Conservation (phyloP, 2,888 invertebrate species). For the Oligia strigilis region DNA sequence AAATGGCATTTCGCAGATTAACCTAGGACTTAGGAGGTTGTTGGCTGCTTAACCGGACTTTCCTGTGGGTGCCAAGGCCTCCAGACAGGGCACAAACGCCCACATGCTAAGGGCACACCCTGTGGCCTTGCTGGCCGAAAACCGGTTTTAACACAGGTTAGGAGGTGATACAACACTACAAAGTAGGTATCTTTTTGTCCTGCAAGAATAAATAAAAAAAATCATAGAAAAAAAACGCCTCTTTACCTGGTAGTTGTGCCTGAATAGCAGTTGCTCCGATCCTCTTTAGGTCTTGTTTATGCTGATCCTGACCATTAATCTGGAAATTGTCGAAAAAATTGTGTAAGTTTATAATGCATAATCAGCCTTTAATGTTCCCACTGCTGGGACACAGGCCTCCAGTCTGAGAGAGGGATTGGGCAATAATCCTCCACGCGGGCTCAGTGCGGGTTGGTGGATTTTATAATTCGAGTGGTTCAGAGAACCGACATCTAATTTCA, state of each 20-base stretch:
- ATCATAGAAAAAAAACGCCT: too few relatives aligned
- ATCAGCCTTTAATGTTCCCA: neutral
- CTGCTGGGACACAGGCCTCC: neutral
- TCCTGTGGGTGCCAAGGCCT: too few relatives aligned
- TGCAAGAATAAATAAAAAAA: neutral
- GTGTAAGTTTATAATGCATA: neutral
- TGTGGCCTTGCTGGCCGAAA: too few relatives aligned
- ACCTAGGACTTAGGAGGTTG: too few relatives aligned
- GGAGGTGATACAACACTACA: neutral
- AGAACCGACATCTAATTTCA: neutral
- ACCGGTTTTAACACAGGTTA: neutral
- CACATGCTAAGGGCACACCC: too few relatives aligned
- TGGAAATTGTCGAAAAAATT: slow-evolving; percentile 67
- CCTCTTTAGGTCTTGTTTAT: slow-evolving; percentile 91
- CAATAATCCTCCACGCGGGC: too few relatives aligned
- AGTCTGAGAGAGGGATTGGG: too few relatives aligned
- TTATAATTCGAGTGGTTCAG: neutral
- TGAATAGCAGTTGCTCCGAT: slow-evolving; percentile 92
- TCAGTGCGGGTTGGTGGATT: too few relatives aligned
- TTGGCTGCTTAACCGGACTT: too few relatives aligned
- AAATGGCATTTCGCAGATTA: neutral
- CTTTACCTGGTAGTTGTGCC: slow-evolving; percentile 89
- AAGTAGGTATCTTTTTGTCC: neutral
- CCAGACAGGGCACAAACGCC: too few relatives aligned
- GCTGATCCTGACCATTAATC: slow-evolving; percentile 92